Conservation (phyloP, 2,888 invertebrate species). For the Andrena bicolor region DNA sequence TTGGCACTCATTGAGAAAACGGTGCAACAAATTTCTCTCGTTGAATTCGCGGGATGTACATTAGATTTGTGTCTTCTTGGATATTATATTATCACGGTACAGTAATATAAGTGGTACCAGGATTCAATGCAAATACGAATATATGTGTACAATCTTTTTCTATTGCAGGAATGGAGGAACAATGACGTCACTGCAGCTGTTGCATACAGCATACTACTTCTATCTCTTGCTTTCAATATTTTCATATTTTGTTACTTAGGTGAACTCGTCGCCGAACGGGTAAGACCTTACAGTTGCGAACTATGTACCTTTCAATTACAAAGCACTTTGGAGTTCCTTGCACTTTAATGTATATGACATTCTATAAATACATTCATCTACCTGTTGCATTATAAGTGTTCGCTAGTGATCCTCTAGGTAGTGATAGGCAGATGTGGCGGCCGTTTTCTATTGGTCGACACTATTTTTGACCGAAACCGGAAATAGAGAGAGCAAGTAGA, state of each 20-base stretch:
- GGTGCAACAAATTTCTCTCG: neutral
- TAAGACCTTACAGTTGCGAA: constrained; percentile 31
- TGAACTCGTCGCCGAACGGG: constrained; percentile 65
- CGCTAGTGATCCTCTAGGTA: no score
- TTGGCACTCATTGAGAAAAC: neutral
- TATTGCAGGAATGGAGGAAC: constrained; percentile 59
- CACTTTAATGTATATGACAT: no score
- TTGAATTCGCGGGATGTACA: constrained; percentile 73
- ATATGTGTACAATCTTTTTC: neutral
- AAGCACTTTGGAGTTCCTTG: no score
- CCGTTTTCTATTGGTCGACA: no score
- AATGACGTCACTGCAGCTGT: constrained; percentile 35
- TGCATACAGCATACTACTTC: constrained; percentile 47
- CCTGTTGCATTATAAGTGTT: no score
- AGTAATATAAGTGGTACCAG: neutral
- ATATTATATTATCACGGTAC: constrained; percentile 78
- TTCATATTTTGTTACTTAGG: constrained; percentile 72
- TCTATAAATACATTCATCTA: no score
- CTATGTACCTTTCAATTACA: no score
- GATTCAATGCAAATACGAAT: neutral
- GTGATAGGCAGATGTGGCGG: no score
- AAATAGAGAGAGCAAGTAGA: no score
- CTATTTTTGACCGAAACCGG: no score
- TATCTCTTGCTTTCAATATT: constrained; percentile 61
- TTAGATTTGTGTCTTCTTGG: constrained; percentile 79